These are phyloP conservation scores for Romanogobio albipinnatus DNA, from an alignment of 2,113 vertebrate species.

Conservation along the genomic window DNA sequence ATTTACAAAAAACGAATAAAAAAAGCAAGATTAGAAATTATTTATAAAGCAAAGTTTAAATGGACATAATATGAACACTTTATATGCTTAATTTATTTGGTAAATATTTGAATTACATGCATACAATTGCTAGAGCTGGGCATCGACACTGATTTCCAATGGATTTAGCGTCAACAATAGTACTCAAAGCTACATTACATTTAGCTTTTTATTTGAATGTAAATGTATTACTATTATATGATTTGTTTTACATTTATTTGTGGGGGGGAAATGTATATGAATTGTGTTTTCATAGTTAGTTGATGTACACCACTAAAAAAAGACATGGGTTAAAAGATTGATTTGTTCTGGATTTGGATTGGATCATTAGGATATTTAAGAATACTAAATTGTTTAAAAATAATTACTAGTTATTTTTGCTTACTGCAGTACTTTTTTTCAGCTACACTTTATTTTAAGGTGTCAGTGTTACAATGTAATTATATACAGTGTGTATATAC, in stretches of 20 bases:
- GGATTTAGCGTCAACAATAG: too few relatives aligned
- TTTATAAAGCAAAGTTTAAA: not conserved
- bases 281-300: not conserved
- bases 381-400: not conserved
- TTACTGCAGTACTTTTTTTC: not conserved
- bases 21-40: not conserved
- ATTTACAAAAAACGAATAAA: not conserved
- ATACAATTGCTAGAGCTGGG: not conserved
- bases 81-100: too few relatives aligned
- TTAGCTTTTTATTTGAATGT: too few relatives aligned
- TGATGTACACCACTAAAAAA: not conserved
- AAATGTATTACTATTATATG: not conserved
- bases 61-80: too few relatives aligned
- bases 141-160: too few relatives aligned
- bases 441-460: too few relatives aligned
- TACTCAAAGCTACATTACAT: too few relatives aligned
- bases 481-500: too few relatives aligned
- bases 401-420: not conserved
- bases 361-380: not conserved
- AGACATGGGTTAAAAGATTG: not conserved
- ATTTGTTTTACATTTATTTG: not conserved
- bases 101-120: too few relatives aligned
- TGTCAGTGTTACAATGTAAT: too few relatives aligned
- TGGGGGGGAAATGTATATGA: not conserved
- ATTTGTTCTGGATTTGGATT: too few relatives aligned